A percentile compares a stretch with the other conserved stretches of the same genome.
Evolutionary conservation across 2,888 invertebrate genomes (phyloP).

Genomic region (Aphodius granarius): DNA sequence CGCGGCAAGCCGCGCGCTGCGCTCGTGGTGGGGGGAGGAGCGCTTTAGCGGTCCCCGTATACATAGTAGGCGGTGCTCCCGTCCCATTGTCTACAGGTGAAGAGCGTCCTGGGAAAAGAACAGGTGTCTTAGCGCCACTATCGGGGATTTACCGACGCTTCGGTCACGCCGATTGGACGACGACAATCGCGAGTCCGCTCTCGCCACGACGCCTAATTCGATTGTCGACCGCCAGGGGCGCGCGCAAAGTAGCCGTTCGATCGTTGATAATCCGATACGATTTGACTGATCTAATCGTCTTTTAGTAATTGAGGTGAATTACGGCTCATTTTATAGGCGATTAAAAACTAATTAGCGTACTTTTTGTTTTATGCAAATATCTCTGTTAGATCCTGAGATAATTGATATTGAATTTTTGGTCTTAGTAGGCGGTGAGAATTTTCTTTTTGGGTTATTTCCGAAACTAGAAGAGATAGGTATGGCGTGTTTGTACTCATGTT

Average conservation of each 20-base stretch:
- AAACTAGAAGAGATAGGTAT: neutral
- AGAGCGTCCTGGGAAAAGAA: conserved; percentile 31
- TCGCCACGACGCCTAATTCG: neutral
- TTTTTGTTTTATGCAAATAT: neutral
- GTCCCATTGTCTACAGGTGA: conserved; percentile 48
- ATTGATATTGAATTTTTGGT: neutral
- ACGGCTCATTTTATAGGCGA: neutral
- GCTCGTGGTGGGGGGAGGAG: conserved; percentile 34
- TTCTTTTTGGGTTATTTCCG: neutral
- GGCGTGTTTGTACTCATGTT: neutral
- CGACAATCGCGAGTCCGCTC: neutral
- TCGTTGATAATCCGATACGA: neutral
- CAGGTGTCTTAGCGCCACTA: conserved; percentile 29
- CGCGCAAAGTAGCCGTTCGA: conserved; percentile 18
- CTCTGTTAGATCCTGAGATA: neutral
- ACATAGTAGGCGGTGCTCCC: neutral
- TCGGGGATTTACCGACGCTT: conserved; percentile 27
- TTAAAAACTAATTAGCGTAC: neutral
- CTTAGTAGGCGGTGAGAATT: neutral
- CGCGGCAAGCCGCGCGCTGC: conserved; percentile 32
- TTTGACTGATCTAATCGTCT: neutral
- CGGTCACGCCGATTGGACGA: neutral
- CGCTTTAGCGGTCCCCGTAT: too few relatives aligned
- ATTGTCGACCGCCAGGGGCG: conserved; percentile 22
- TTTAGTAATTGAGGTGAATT: neutral